A percentile compares a stretch with the other conserved stretches of the same genome.
Evolutionary conservation across 2,797 vertebrate genomes (phyloP).

Genomic region (Rhynchotus rufescens): DNA sequence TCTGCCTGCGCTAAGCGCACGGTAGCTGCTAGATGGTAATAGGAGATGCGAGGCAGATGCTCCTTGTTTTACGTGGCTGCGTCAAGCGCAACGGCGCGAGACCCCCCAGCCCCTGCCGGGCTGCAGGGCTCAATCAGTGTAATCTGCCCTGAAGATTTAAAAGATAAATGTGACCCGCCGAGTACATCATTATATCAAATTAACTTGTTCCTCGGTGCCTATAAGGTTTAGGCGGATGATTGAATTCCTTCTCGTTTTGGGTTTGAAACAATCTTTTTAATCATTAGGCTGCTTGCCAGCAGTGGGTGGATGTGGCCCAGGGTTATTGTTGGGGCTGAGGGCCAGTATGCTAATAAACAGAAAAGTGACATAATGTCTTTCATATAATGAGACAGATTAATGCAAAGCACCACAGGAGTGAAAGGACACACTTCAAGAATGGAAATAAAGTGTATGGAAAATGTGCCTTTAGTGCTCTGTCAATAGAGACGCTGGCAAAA

Average conservation of each 20-base stretch:
- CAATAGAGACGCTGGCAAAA: conserved; percentile 1
- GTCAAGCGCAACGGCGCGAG: not conserved
- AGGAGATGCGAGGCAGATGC: not conserved
- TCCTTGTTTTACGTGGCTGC: not conserved
- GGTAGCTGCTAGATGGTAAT: not conserved
- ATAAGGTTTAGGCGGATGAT: conserved; percentile 40
- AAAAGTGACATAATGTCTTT: conserved; percentile 63
- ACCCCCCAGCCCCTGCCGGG: not conserved
- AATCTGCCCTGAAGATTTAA: conserved; percentile 30
- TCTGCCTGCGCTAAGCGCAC: not conserved
- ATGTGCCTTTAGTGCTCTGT: not conserved
- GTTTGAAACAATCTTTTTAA: conserved; percentile 58
- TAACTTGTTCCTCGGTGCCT: not conserved
- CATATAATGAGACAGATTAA: conserved; percentile 60
- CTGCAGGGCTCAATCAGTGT: not conserved
- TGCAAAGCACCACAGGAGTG: conserved; percentile 59
- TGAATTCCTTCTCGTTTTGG: conserved; percentile 40
- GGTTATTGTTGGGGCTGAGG: conserved; percentile 51
- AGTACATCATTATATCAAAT: conserved; percentile 22
- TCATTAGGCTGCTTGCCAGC: conserved; percentile 60
- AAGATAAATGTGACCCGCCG: conserved; percentile 35
- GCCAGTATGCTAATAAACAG: conserved; percentile 55
- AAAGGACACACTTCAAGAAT: conserved; percentile 22
- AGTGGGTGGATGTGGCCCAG: conserved; percentile 48
- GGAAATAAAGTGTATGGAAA: conserved; percentile 44